Conservation (phyloP, 2,113 vertebrate genomes). For the Prionailurus bengalensis region DNA sequence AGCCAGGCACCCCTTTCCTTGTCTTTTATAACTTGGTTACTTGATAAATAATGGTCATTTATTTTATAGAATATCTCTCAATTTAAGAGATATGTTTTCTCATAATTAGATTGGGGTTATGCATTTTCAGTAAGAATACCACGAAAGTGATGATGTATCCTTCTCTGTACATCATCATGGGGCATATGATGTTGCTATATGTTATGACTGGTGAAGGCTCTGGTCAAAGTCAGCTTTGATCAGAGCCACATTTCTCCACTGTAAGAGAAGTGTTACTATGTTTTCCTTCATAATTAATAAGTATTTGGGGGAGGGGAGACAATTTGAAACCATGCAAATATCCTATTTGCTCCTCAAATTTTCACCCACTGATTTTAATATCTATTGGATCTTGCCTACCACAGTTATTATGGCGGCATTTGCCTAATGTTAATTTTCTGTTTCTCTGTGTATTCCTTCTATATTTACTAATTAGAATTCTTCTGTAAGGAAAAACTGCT, state of each 20-base stretch:
- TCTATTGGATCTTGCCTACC: not conserved
- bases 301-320: not conserved
- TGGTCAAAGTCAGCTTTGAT: not conserved
- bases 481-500: not conserved
- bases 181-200: not conserved
- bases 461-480: not conserved
- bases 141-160: not conserved
- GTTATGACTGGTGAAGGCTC: not conserved
- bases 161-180: not conserved
- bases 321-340: not conserved
- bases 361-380: not conserved
- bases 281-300: conserved; percentile 14
- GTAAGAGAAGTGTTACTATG: not conserved
- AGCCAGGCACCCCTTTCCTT: not conserved
- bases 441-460: not conserved
- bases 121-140: not conserved
- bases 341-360: conserved; percentile 24
- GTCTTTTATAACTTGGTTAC: not conserved
- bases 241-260: not conserved
- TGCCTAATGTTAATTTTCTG: not conserved
- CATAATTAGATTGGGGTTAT: not conserved
- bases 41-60: not conserved
- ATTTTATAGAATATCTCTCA: not conserved
- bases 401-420: not conserved
- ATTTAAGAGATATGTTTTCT: not conserved